phyloP scores from a whole-genome alignment of 2,888 invertebrate genomes.

The Lasioglossum morio region DNA sequence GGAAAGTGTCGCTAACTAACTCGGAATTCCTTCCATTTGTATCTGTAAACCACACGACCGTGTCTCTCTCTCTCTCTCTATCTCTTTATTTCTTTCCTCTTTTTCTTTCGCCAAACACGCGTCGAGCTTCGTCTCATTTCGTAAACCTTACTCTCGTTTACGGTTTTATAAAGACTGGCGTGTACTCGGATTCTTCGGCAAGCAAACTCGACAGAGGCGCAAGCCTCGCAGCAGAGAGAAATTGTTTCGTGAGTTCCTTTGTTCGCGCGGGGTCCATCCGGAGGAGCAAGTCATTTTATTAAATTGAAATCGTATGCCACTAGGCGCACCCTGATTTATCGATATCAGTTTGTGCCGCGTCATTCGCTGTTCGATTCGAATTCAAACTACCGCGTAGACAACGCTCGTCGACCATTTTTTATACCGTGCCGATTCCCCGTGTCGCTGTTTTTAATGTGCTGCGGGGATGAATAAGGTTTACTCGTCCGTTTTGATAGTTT shows the following conservation, averaged over 20 bases:
- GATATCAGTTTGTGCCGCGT: slow-evolving; percentile 37
- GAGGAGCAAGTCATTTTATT: slow-evolving; percentile 54
- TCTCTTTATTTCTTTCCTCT: background rate
- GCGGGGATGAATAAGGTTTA: background rate
- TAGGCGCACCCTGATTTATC: slow-evolving; percentile 42
- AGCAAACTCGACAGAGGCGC: background rate
- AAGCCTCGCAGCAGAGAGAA: background rate
- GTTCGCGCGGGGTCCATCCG: background rate
- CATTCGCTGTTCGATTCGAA: slow-evolving; percentile 30
- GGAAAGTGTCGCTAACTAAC: slow-evolving; percentile 72
- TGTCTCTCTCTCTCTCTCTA: background rate
- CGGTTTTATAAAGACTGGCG: slow-evolving; percentile 25
- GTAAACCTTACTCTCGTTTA: slow-evolving; percentile 21
- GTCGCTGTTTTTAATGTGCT: background rate
- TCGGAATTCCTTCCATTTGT: slow-evolving; percentile 69
- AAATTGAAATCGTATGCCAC: slow-evolving; percentile 48
- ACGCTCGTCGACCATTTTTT: background rate
- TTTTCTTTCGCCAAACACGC: slow-evolving; percentile 17
- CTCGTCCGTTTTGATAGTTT: background rate
- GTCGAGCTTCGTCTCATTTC: slow-evolving; percentile 31
- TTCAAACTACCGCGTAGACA: background rate
- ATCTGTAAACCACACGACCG: slow-evolving; percentile 24
- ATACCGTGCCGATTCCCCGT: background rate
- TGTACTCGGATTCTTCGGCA: background rate
- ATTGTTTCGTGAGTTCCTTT: slow-evolving; percentile 26